Percentiles rank a stretch among this genome's conserved stretches.
These are phyloP conservation scores for Aplidium turbinatum DNA, from an alignment of 23 tunicate genomes.

Conservation along the genomic window DNA sequence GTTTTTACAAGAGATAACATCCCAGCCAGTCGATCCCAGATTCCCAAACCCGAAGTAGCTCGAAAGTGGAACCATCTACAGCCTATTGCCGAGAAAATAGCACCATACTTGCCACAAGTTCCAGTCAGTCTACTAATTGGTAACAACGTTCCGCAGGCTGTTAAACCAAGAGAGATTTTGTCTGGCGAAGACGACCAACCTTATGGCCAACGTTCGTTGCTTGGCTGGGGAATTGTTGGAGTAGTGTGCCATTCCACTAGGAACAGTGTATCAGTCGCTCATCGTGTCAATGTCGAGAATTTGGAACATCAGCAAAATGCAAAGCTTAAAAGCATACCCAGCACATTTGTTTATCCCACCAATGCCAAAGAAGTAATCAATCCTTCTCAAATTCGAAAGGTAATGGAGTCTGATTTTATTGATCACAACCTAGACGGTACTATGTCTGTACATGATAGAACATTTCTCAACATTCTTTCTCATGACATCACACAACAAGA, in stretches of 20 bases:
- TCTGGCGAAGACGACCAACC: slow-evolving; percentile 29
- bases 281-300: neutral
- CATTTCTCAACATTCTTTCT: neutral
- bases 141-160: slow-evolving; percentile 16
- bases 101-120: neutral
- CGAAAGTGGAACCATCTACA: slow-evolving; percentile 23
- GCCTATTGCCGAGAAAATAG: slow-evolving; percentile 9
- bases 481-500: neutral
- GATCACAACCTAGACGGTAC: neutral
- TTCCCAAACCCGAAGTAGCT: slow-evolving; percentile 23
- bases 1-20: slow-evolving; percentile 19
- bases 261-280: neutral
- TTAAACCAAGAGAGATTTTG: slow-evolving; percentile 8
- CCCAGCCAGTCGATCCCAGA: slow-evolving; percentile 19
- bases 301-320: neutral
- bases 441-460: slow-evolving; percentile 12
- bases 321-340: no score
- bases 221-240: slow-evolving; percentile 35
- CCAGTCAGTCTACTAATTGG: slow-evolving; percentile 10
- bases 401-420: slow-evolving; percentile 9
- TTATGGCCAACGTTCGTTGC: slow-evolving; percentile 11
- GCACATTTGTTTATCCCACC: neutral
- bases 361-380: slow-evolving; percentile 3
- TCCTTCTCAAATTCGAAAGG: neutral
- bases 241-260: neutral